These are phyloP conservation scores for Varanus salvator DNA, from an alignment of 2,113 vertebrate genomes.

Conservation along the genomic window DNA sequence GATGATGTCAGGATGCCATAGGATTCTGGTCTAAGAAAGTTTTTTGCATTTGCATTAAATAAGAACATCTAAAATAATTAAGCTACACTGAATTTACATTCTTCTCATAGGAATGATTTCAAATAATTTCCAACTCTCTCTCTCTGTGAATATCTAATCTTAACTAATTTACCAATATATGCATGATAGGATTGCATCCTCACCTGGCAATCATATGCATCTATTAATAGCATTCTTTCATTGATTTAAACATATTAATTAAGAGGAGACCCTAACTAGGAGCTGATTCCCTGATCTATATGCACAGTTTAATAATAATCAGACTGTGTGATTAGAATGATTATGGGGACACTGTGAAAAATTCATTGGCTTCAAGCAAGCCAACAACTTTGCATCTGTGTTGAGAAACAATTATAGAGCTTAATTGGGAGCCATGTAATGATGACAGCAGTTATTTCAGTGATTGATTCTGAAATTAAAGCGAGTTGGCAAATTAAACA, in stretches of 20 bases:
- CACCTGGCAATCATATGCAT: slow-evolving; percentile 51
- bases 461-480: slow-evolving; percentile 81
- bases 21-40: neutral
- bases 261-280: slow-evolving; percentile 65
- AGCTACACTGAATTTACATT: neutral
- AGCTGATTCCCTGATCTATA: slow-evolving; percentile 72
- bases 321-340: slow-evolving; percentile 74
- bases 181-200: slow-evolving; percentile 40
- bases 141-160: slow-evolving; percentile 17
- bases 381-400: slow-evolving; percentile 76
- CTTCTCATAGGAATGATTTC: slow-evolving; percentile 1
- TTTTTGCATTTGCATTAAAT: neutral
- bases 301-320: slow-evolving; percentile 74
- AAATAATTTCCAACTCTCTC: slow-evolving; percentile 34
- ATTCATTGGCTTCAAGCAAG: slow-evolving; percentile 75
- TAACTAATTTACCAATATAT: slow-evolving; percentile 8
- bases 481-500: slow-evolving; percentile 69
- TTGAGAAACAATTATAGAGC: slow-evolving; percentile 79
- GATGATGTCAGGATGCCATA: too few species aligned
- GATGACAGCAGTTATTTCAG: slow-evolving; percentile 80
- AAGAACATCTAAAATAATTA: neutral
- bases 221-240: slow-evolving; percentile 51
- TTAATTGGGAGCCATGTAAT: slow-evolving; percentile 81
- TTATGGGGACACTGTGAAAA: slow-evolving; percentile 73
- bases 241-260: slow-evolving; percentile 73